Evolutionary conservation across 2,888 invertebrate species (phyloP), one percentile per base, ranked within the genome.

Genomic region (Timandra comae): DNA sequence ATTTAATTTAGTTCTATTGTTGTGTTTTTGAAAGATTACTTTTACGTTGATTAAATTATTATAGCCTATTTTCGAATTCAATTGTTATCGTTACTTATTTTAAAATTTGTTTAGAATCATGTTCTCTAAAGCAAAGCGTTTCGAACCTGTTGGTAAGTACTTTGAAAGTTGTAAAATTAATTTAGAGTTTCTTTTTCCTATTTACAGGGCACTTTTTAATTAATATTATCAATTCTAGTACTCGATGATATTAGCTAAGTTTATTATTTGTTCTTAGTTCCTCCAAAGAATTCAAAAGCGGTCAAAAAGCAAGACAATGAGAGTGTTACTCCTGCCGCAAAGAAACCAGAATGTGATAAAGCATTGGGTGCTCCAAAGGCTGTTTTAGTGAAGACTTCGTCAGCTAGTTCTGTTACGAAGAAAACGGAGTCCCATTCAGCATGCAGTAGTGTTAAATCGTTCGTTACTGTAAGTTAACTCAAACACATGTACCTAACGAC

Each of bases 71-170:
- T n/a, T n/a, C n/a, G n/a, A n/a, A 8, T 12, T 27, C 22, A 5
- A 31, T 31, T 28, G 23, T 29, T 24, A 21, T 7, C 24, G 10
- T 20, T n/a, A 12, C 12, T 22, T 12, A 29, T 12, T 26, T 11
- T 22, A 12, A 12, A 23, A 30, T 2, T 16, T 27, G 30, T 32
- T 35, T 11, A 29, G 36, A 38, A 68, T 32, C 38, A 84, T 85
- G 84, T 85, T 85, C 52, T 80, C 84, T 6, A 85, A 85, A 61
- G 81, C 84, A 8, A 84, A 84, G 48, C 67, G 84, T 37, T 85
- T 85, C 57, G 81, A 82, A 54, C 54, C 62, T 33, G 40, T 62
- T 21, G 74, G 82, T 82, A 64, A 79, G 79, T 68, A 12, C 33
- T 20, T n/a, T n/a, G n/a, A 30, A 24, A 8, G 25, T 28, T 25